phyloP scores from a whole-genome alignment of 2,113 vertebrate species.

The Indicator maculatus region DNA sequence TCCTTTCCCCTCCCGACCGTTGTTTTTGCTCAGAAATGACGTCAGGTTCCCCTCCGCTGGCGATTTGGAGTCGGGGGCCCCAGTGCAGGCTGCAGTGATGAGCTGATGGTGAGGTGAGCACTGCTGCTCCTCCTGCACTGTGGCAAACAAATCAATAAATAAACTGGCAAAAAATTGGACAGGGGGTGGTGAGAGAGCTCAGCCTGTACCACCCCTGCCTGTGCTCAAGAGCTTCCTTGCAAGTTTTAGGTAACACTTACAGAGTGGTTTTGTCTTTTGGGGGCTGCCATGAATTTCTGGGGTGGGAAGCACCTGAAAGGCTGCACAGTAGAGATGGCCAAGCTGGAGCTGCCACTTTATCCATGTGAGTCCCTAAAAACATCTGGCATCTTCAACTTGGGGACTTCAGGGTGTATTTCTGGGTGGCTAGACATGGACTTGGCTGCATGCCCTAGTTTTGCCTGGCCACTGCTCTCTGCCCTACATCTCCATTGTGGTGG shows the following conservation, averaged over 20 bases:
- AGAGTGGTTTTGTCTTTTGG: neutral
- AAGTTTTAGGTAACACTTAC: neutral
- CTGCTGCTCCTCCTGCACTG: rapidly evolving
- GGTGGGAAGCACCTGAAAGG: neutral
- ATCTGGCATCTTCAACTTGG: neutral
- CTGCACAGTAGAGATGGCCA: rapidly evolving
- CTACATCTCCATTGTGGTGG: rapidly evolving
- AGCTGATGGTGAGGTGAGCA: rapidly evolving
- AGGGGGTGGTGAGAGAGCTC: rapidly evolving
- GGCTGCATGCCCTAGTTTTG: neutral
- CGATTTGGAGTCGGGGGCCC: neutral
- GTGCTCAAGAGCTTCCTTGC: rapidly evolving
- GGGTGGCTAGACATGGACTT: neutral
- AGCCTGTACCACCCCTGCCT: rapidly evolving
- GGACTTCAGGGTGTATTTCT: rapidly evolving
- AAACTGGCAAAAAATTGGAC: neutral
- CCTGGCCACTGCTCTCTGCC: rapidly evolving
- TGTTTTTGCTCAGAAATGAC: neutral
- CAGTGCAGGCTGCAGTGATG: rapidly evolving
- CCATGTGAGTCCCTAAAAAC: neutral
- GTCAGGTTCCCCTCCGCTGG: neutral
- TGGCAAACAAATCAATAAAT: rapidly evolving
- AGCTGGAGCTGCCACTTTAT: neutral
- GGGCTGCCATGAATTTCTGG: rapidly evolving
- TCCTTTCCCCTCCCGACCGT: neutral